Conservation (phyloP, 2,888 invertebrate genomes). For the Digitonthophagus gazella region DNA sequence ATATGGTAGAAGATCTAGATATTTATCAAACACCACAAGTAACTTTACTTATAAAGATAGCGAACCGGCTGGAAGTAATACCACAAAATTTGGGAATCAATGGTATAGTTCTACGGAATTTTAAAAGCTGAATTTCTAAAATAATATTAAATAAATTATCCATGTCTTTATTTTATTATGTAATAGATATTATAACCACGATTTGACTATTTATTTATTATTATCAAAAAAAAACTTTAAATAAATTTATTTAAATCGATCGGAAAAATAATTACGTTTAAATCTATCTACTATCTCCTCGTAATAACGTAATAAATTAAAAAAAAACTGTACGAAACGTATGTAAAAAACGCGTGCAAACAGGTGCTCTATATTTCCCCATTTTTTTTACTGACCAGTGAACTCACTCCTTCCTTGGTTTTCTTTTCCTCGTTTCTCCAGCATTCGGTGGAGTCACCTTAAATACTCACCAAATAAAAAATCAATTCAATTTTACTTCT, state of each 20-base stretch:
- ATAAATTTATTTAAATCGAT: no score
- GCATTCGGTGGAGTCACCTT: constrained; percentile 30
- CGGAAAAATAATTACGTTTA: no score
- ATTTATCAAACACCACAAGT: constrained; percentile 35
- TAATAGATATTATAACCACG: no score
- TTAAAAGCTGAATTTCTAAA: no score
- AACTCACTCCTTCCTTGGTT: constrained; percentile 47
- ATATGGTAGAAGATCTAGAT: constrained; percentile 32
- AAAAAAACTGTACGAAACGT: background rate
- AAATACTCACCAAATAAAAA: constrained; percentile 19
- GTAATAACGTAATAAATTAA: constrained; percentile 25
- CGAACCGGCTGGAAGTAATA: no score
- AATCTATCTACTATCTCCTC: constrained; percentile 5
- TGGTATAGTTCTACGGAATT: constrained; percentile 17
- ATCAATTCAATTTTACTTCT: constrained; percentile 20
- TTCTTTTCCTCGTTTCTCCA: constrained; percentile 46
- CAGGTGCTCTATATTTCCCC: constrained; percentile 17
- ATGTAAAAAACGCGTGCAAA: constrained; percentile 16
- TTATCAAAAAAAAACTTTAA: background rate
- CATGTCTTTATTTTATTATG: no score
- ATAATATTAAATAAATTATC: no score
- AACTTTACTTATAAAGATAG: constrained; percentile 34
- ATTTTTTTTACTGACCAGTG: no score
- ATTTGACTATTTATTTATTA: no score
- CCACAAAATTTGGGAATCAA: constrained; percentile 16